Percentiles rank a stretch among this genome's conserved stretches.
These are phyloP conservation scores for Pteronotus mesoamericanus DNA, from an alignment of 2,797 vertebrate species.

Conservation along the genomic window DNA sequence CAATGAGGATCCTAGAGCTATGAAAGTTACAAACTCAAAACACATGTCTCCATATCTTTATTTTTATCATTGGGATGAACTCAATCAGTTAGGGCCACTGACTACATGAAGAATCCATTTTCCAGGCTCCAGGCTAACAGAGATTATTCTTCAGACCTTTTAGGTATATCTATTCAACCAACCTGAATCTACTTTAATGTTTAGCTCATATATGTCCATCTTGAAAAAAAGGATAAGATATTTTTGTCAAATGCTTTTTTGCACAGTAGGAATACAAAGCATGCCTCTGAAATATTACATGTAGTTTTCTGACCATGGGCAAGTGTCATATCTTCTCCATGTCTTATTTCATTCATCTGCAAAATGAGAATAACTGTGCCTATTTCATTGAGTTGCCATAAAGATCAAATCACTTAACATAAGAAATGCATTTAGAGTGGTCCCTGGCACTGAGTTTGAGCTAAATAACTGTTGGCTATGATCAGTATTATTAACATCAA, in stretches of 20 bases:
- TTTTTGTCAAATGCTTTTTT: background rate
- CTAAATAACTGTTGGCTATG: background rate
- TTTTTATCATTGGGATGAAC: background rate
- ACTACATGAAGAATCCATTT: background rate
- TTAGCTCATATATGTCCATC: background rate
- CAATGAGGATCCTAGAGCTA: background rate
- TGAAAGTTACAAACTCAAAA: background rate
- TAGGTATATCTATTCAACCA: background rate
- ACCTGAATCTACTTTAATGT: background rate
- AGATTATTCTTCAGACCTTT: background rate
- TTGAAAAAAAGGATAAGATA: background rate
- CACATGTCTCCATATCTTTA: background rate
- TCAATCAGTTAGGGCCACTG: background rate
- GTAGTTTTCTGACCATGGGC: background rate
- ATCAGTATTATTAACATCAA: background rate
- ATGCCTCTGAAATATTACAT: background rate
- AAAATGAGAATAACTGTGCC: constrained; percentile 7
- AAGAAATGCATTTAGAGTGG: background rate
- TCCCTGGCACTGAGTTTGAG: background rate
- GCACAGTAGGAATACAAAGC: background rate
- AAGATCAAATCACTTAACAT: background rate
- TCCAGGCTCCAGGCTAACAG: background rate
- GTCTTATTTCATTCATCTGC: background rate
- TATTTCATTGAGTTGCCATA: background rate
- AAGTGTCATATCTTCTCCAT: background rate